Base-by-base conservation (phyloP, 2,888 invertebrate genomes). In the Melieria omissa region DNA sequence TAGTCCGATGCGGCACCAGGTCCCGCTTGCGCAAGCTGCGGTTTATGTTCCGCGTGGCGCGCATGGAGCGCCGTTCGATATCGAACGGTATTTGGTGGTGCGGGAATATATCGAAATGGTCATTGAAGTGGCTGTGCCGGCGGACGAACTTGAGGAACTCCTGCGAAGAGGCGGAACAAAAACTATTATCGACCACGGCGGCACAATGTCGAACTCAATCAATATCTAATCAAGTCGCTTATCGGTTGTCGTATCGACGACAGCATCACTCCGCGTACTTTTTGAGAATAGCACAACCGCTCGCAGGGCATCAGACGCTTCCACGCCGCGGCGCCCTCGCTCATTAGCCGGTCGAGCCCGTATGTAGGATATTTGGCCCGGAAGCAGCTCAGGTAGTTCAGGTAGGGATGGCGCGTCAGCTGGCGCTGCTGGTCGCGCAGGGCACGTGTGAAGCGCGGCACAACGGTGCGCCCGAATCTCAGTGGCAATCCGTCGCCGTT, bases 361-460 rank as follows among this genome's bases (percentile, higher is more conserved):
- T 49, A 62, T 10, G n/a, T 61, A 1, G 75, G 73, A 70, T 75
- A 70, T 29, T 41, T 47, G 8, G 10, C 29, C 62, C 72, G 73
- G 62, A 55, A 75, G 45, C 70, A 47, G 4, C 75, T 70, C 54
- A 75, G 65, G 60, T 47, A 75, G 60, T 75, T 75, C 16, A 75
- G n/a, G 42, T 75, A 75, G 12, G 75, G 73, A 70, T 75, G 65
- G 9, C 70, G 72, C n/a, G 75, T 75, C 12, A 75, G 60, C n/a
- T 66, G 29, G 12, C 65, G 60, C 62, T 72, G 64, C 4, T 57
- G 52, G 57, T 68, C 70, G 4, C 29, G 49, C 29, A 75, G 63
- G 29, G 69, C 57, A 42, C 72, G 75, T 12, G 60, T 67, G 47
- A 75, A 75, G 45, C 65, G 52, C 5, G 70, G 72, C 16, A 67